Percentiles rank a stretch among this genome's conserved stretches.
Evolutionary conservation across 2,113 vertebrate genomes (phyloP).

Genomic region (Addax nasomaculatus): DNA sequence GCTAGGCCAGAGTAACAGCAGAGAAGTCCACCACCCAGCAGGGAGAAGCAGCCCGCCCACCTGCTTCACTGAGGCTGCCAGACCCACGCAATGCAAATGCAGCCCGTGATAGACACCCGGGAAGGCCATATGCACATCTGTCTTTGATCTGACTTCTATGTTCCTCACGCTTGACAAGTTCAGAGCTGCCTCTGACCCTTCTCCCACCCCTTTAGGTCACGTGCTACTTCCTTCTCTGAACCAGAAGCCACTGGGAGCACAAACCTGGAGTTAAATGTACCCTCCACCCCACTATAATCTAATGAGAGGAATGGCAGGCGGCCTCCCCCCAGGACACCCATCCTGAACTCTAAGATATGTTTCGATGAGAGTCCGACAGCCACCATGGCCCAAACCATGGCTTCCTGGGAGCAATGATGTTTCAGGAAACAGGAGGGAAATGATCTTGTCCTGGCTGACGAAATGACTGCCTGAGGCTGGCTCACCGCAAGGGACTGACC

Average conservation of each 20-base stretch:
- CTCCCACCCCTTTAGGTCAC: not conserved
- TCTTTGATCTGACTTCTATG: not conserved
- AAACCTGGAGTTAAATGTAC: not conserved
- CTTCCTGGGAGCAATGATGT: not conserved
- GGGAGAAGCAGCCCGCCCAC: not conserved
- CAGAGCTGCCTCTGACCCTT: not conserved
- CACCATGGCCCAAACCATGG: not conserved
- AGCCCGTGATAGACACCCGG: not conserved
- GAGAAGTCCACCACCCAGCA: not conserved
- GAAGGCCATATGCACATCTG: not conserved
- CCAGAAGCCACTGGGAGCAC: not conserved
- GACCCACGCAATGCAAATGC: rapidly evolving
- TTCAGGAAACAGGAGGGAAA: not conserved
- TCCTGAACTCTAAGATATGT: not conserved
- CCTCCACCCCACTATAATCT: not conserved
- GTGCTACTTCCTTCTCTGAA: not conserved
- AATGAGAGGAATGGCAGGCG: not conserved
- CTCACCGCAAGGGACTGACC: not conserved
- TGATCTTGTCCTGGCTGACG: rapidly evolving
- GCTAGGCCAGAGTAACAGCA: not conserved
- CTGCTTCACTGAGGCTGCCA: not conserved
- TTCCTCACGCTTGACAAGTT: not conserved
- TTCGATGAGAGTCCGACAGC: not conserved
- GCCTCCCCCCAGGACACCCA: not conserved
- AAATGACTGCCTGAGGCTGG: rapidly evolving